These are phyloP conservation scores for Grammomys surdaster DNA, from an alignment of 2,113 vertebrate species.

Conservation along the genomic window DNA sequence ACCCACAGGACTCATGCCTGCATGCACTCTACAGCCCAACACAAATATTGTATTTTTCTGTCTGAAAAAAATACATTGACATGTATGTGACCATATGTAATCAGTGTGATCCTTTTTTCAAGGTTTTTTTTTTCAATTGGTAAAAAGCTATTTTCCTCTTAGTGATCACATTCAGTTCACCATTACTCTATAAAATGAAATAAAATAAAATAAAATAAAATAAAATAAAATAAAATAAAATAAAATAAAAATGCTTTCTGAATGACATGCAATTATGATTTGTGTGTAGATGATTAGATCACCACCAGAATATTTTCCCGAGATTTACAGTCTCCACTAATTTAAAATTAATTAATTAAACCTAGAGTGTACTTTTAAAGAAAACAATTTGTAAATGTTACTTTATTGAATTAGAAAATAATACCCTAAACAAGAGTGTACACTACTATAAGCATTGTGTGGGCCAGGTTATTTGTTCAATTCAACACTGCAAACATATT, in stretches of 20 bases:
- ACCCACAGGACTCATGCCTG: too few species aligned
- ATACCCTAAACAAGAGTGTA: not conserved
- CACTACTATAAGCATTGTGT: not conserved
- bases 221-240: not conserved
- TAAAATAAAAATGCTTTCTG: not conserved
- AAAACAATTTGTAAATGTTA: not conserved
- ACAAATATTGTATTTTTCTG: not conserved
- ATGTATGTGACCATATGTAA: not conserved
- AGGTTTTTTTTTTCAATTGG: not conserved
- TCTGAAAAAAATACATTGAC: not conserved
- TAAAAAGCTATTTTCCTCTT: not conserved
- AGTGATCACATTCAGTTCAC: not conserved
- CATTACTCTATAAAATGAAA: not conserved
- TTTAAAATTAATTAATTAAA: not conserved
- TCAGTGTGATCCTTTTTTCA: not conserved
- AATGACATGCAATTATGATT: not conserved
- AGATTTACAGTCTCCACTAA: slow-evolving; percentile 3
- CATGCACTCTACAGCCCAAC: too few species aligned
- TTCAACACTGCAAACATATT: not conserved
- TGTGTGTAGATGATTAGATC: not conserved
- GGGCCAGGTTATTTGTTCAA: not conserved
- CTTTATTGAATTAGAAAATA: not conserved
- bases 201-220: too few species aligned
- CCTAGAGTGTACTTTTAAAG: not conserved
- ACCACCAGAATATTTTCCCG: not conserved